phyloP scores from a whole-genome alignment of 2,888 invertebrate species.

The Zaprionus lineosus region DNA sequence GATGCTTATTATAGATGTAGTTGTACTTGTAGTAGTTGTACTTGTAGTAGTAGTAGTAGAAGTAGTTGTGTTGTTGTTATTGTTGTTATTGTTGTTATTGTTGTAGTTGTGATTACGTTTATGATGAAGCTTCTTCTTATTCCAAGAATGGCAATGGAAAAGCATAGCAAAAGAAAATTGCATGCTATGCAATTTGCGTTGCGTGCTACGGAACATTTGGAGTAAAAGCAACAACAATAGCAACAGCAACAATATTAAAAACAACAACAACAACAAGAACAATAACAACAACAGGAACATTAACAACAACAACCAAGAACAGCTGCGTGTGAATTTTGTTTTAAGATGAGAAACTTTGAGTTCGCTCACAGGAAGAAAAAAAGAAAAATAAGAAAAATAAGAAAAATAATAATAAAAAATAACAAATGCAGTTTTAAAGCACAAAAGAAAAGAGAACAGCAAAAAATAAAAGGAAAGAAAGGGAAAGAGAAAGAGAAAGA shows the following conservation, averaged over 20 bases:
- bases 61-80: too few relatives aligned
- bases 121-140: conserved; percentile 21
- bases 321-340: conserved; percentile 34
- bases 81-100: conserved; percentile 2
- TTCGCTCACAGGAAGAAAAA: too few relatives aligned
- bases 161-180: conserved; percentile 57
- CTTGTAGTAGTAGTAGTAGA: too few relatives aligned
- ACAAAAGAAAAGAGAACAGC: too few relatives aligned
- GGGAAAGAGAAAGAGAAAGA: too few relatives aligned
- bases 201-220: conserved; percentile 15
- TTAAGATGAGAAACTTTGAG: conserved; percentile 8
- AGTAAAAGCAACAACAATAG: not conserved
- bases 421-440: too few relatives aligned
- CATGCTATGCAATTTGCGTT: conserved; percentile 52
- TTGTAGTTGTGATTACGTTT: conserved; percentile 5
- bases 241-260: conserved; percentile 5
- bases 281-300: not conserved
- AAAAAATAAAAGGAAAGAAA: too few relatives aligned
- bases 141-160: conserved; percentile 33
- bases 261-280: not conserved
- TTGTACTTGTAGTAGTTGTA: too few relatives aligned
- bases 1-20: too few relatives aligned
- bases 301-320: conserved; percentile 9
- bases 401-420: too few relatives aligned
- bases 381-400: too few relatives aligned